Conservation (phyloP, 2,797 vertebrate species). For the Nannoperca obscura region DNA sequence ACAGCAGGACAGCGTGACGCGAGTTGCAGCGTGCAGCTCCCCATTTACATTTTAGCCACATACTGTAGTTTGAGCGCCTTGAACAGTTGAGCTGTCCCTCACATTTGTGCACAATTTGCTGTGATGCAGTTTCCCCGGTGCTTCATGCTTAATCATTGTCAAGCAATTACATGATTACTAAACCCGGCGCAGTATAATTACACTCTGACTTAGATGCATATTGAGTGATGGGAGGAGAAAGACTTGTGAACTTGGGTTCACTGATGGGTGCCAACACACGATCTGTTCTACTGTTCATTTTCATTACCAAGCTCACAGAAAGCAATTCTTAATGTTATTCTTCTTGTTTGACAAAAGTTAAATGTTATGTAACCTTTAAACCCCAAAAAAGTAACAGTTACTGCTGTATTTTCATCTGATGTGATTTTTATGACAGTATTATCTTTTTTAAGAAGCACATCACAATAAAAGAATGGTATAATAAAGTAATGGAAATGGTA, state of each 20-base stretch:
- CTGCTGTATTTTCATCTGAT: background rate
- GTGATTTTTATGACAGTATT: background rate
- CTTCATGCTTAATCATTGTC: constrained; percentile 35
- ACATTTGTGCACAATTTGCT: constrained; percentile 29
- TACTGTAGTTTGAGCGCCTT: constrained; percentile 24
- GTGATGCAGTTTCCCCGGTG: constrained; percentile 16
- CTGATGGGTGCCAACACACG: constrained; percentile 1
- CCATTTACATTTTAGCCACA: constrained; percentile 38
- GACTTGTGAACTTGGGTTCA: background rate
- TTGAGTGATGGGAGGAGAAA: constrained; percentile 28
- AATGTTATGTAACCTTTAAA: too few relatives aligned
- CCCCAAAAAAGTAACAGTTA: background rate
- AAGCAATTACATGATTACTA: constrained; percentile 45
- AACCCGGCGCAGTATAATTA: constrained; percentile 31
- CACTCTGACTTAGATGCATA: constrained; percentile 21
- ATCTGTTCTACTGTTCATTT: constrained; percentile 1
- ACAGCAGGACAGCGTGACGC: constrained; percentile 23
- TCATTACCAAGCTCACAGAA: background rate
- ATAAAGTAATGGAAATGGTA: background rate
- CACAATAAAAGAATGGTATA: too few relatives aligned
- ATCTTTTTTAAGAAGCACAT: too few relatives aligned
- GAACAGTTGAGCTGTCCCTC: constrained; percentile 16
- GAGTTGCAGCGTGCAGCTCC: constrained; percentile 12
- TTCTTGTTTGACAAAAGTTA: background rate
- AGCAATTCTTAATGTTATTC: background rate